These are phyloP conservation scores for Tubulanus polymorphus DNA, from an alignment of 2,888 invertebrate genomes.

Conservation along the genomic window DNA sequence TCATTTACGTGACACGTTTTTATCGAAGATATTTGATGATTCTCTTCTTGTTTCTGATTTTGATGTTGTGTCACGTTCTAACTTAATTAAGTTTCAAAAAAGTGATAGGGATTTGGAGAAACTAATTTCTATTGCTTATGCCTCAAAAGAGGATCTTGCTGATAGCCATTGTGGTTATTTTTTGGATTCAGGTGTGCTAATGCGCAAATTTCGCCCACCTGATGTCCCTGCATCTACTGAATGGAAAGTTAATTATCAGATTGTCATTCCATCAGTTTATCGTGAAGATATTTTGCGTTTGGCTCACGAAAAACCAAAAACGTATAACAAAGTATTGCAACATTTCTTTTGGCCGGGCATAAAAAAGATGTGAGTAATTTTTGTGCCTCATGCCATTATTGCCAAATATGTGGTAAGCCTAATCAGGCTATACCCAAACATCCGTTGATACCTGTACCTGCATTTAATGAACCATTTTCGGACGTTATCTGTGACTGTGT, in stretches of 20 bases:
- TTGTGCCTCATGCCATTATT: too few relatives aligned
- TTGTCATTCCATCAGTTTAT: not conserved
- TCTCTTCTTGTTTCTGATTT: not conserved
- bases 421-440: too few relatives aligned
- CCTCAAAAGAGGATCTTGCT: too few relatives aligned
- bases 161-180: conserved; percentile 7
- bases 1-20: too few relatives aligned
- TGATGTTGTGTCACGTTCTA: not conserved
- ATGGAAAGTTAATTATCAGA: not conserved
- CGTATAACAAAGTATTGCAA: not conserved
- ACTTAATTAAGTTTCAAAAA: not conserved
- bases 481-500: conserved; percentile 18
- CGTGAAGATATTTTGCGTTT: not conserved
- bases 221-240: not conserved
- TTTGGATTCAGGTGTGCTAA: conserved; percentile 12
- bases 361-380: too few relatives aligned
- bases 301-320: too few relatives aligned
- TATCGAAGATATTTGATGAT: too few relatives aligned
- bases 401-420: too few relatives aligned
- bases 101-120: not conserved
- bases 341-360: too few relatives aligned
- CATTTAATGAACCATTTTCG: conserved; percentile 13
- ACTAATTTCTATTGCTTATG: not conserved
- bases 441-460: not conserved
- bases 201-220: conserved; percentile 17